Evolutionary conservation across 64 coral and sea anemone genomes (phyloP), one percentile per base, ranked within the genome.

Genomic region (Actinia equina): DNA sequence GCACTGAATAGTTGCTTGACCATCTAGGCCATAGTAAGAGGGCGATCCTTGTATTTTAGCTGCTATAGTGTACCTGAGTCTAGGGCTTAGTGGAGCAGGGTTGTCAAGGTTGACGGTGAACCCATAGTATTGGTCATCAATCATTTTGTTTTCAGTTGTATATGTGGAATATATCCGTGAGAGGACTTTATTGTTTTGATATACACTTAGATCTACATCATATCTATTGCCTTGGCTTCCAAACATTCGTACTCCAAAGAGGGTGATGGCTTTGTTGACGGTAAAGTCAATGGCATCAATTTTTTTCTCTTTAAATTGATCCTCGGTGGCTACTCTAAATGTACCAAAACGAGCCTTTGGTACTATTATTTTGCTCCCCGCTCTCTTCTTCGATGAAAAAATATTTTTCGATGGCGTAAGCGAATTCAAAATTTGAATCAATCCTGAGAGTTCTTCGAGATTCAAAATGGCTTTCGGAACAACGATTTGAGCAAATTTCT

Each of bases 401-500:
- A 51, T 49, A 14, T 8, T 80, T 18, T 42, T 80, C 20, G 77
- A 46, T 80, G 77, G 46, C 17, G 2, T 20, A 11, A 80, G 2
- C 0, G 42, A 19, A 46, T 13, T 52, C 1, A 80, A 20, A 52
- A 49, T 49, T 16, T 80, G 77, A 12, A 80, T 2, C n/a, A 71
- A 71, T 71, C 5, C 67, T 27, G 67, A 27, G 10, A 71, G 1
- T n/a, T 71, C 67, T 1, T 71, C 67, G 0, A 71, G 23, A 0
- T 71, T 71, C 11, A 71, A 71, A 71, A 71, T 71, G 67, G 25
- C 67, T 71, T 71, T 25, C 67, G 67, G 67, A 4, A 71, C n/a
- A 71, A 71, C 67, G 7, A 71, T 14, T 37, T 71, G 5, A 27
- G 67, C 84, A 58, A 92, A 92, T 17, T 92, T 77, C 60, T 87